phyloP scores from a whole-genome alignment of 2,888 invertebrate genomes.

The Cepaea hortensis region DNA sequence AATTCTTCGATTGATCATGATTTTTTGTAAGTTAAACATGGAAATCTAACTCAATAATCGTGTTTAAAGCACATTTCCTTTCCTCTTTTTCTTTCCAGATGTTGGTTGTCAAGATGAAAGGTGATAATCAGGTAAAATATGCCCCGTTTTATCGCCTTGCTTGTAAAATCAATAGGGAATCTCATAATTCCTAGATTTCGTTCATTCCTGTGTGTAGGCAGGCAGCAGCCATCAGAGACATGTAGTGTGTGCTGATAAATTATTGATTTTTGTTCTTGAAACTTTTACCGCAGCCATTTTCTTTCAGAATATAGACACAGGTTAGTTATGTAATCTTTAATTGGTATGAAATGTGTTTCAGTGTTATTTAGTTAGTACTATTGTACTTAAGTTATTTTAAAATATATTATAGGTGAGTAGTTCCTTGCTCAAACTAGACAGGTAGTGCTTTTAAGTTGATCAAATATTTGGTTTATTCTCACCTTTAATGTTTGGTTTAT shows the following conservation, averaged over 20 bases:
- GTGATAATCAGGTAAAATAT: constrained; percentile 68
- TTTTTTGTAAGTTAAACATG: constrained; percentile 11
- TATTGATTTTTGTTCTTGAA: constrained; percentile 70
- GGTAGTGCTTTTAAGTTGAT: too few relatives aligned
- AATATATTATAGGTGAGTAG: too few relatives aligned
- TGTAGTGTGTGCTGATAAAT: constrained; percentile 48
- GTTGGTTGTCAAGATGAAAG: constrained; percentile 70
- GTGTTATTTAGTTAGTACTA: neutral
- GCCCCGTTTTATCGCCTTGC: neutral
- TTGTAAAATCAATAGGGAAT: neutral
- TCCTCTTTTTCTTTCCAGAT: constrained; percentile 56
- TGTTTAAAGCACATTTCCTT: neutral
- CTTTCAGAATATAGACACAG: constrained; percentile 39
- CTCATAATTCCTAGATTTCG: constrained; percentile 38
- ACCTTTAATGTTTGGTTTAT: neutral
- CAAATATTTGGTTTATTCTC: constrained; percentile 8
- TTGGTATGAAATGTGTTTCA: neutral
- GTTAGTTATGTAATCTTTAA: neutral
- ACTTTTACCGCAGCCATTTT: constrained; percentile 61
- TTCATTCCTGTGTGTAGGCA: constrained; percentile 39
- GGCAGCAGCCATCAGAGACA: constrained; percentile 47
- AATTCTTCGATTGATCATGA: neutral
- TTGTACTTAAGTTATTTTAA: neutral
- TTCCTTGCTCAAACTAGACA: too few relatives aligned
- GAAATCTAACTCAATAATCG: neutral